Conservation (phyloP, 2,113 vertebrate species). For the Leuciscus idus region DNA sequence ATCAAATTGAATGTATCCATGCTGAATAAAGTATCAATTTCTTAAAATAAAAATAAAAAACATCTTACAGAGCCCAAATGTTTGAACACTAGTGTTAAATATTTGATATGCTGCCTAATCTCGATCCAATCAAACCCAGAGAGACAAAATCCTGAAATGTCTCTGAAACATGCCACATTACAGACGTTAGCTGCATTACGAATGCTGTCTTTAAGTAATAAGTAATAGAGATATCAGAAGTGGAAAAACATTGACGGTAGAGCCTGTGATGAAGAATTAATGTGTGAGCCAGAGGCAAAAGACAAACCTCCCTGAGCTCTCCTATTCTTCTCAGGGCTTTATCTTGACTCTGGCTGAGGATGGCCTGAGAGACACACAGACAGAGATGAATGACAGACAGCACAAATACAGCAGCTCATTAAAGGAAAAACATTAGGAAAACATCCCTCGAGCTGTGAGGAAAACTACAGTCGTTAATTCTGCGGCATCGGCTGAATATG, state of each 20-base stretch:
- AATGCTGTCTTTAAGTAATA: background rate
- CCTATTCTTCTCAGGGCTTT: slow-evolving; percentile 94
- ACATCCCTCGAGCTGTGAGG: background rate
- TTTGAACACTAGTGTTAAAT: background rate
- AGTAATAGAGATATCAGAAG: background rate
- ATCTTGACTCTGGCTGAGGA: slow-evolving; percentile 96
- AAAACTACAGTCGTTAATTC: background rate
- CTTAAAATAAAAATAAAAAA: background rate
- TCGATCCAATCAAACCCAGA: background rate
- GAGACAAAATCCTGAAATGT: background rate
- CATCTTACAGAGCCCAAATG: too few species aligned
- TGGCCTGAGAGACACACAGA: slow-evolving; percentile 72
- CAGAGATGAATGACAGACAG: slow-evolving; percentile 42
- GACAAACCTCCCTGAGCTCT: slow-evolving; percentile 89
- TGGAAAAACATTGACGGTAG: background rate
- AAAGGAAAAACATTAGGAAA: slow-evolving; percentile 1
- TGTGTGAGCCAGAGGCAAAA: background rate
- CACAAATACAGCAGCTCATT: slow-evolving; percentile 7
- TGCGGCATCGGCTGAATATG: background rate
- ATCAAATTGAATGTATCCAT: too few species aligned
- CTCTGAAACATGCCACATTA: background rate
- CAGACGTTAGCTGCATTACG: background rate
- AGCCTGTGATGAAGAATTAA: background rate
- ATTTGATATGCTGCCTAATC: background rate
- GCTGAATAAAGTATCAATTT: too few species aligned